phyloP scores from a whole-genome alignment of 1,140 invertebrate genomes.

The Meloidogyne chitwoodi region DNA sequence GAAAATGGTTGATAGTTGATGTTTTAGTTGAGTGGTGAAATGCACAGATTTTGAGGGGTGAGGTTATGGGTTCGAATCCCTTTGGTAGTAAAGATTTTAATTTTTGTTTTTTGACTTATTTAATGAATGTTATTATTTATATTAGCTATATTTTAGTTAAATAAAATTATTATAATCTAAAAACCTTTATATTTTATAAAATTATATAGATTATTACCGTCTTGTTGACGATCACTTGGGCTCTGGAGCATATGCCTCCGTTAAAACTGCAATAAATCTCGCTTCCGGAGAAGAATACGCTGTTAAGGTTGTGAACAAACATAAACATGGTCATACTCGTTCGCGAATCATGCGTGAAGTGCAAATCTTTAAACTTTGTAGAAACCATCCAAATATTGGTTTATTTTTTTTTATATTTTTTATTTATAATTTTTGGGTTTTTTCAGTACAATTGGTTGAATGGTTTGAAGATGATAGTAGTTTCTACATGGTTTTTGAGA shows the following conservation, averaged over 20 bases:
- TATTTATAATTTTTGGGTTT: background rate
- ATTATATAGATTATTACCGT: constrained; percentile 78
- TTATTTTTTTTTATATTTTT: constrained; percentile 67
- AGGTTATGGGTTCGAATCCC: background rate
- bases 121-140: no score
- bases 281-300: constrained; percentile 87
- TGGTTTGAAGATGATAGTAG: constrained; percentile 60
- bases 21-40: no score
- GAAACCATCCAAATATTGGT: constrained; percentile 90
- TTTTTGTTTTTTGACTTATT: background rate
- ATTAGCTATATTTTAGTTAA: no score
- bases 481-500: constrained; percentile 96
- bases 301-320: constrained; percentile 91
- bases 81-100: background rate
- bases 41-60: no score
- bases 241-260: constrained; percentile 89
- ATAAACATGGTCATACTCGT: constrained; percentile 83
- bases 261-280: constrained; percentile 84
- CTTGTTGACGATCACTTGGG: constrained; percentile 89
- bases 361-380: constrained; percentile 94
- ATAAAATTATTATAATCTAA: background rate
- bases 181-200: background rate
- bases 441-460: constrained; percentile 25
- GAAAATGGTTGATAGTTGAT: no score
- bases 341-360: constrained; percentile 92